Evolutionary conservation across 2,113 vertebrate genomes (phyloP).

Genomic region (Hystrix brachyura): DNA sequence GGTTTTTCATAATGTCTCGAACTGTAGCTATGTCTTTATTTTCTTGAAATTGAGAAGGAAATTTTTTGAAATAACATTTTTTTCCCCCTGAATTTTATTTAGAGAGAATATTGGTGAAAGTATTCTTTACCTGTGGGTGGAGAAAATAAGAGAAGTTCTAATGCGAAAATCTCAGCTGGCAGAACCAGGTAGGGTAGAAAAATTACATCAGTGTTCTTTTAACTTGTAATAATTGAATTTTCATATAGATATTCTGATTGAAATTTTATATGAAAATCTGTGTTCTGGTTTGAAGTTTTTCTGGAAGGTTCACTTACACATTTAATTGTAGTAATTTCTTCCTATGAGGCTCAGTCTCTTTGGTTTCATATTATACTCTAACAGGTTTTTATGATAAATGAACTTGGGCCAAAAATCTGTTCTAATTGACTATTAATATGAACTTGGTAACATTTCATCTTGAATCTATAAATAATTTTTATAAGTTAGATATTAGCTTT

Average conservation of each 20-base stretch:
- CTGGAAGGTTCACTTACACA: conserved; percentile 20
- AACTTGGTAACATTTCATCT: conserved; percentile 18
- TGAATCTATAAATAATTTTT: conserved; percentile 14
- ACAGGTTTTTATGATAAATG: conserved; percentile 36
- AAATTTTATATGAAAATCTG: conserved; percentile 42
- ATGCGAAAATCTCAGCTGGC: conserved; percentile 91
- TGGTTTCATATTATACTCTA: conserved; percentile 9
- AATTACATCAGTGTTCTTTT: conserved; percentile 30
- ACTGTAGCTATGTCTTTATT: conserved; percentile 33
- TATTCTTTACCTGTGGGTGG: conserved; percentile 98
- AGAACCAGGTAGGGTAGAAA: conserved; percentile 91
- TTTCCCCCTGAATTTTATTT: conserved; percentile 79
- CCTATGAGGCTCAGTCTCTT: background rate
- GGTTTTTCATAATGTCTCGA: conserved; percentile 7
- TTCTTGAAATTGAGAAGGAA: conserved; percentile 64
- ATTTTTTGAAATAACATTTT: conserved; percentile 65
- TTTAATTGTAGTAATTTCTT: conserved; percentile 47
- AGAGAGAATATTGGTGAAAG: conserved; percentile 96
- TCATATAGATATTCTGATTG: background rate
- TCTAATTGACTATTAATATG: background rate
- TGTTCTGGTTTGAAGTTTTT: conserved; percentile 47
- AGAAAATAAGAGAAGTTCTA: conserved; percentile 95
- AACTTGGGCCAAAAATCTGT: background rate
- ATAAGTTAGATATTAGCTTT: conserved; percentile 46
- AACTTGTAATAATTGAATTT: conserved; percentile 46